Evolutionary conservation across 2,113 vertebrate genomes (phyloP).

Genomic region (Pipra filicauda): DNA sequence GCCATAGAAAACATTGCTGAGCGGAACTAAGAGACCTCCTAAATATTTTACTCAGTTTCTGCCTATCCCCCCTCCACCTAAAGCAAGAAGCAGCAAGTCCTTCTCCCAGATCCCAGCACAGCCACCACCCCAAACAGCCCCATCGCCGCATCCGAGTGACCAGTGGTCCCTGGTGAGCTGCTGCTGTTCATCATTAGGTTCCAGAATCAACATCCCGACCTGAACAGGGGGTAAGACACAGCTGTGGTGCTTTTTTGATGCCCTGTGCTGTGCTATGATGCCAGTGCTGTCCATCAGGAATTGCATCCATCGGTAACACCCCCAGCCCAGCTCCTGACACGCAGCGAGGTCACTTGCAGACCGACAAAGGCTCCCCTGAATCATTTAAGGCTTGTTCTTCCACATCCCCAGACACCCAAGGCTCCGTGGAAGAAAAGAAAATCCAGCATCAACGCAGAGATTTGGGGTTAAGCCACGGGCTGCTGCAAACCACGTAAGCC

Average conservation of each 20-base stretch:
- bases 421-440: neutral
- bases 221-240: accelerated
- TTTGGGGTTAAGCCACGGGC: slow-evolving; percentile 26
- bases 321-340: accelerated
- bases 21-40: neutral
- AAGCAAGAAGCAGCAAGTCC: neutral
- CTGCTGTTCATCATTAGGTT: neutral
- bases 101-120: neutral
- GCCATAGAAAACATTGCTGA: neutral
- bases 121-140: neutral
- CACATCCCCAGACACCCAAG: neutral
- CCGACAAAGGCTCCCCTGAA: neutral
- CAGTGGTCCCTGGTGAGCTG: neutral
- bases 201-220: neutral
- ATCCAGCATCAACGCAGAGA: neutral
- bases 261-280: accelerated
- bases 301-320: accelerated
- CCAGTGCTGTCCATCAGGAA: neutral
- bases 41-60: neutral
- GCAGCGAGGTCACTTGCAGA: neutral
- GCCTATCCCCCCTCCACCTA: neutral
- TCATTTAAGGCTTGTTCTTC: neutral
- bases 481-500: neutral
- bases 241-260: neutral
- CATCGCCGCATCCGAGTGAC: accelerated